A percentile compares a stretch with the other conserved stretches of the same genome.
Conservation (phyloP, 1,140 invertebrate genomes). For the Melitaea cinxia region DNA sequence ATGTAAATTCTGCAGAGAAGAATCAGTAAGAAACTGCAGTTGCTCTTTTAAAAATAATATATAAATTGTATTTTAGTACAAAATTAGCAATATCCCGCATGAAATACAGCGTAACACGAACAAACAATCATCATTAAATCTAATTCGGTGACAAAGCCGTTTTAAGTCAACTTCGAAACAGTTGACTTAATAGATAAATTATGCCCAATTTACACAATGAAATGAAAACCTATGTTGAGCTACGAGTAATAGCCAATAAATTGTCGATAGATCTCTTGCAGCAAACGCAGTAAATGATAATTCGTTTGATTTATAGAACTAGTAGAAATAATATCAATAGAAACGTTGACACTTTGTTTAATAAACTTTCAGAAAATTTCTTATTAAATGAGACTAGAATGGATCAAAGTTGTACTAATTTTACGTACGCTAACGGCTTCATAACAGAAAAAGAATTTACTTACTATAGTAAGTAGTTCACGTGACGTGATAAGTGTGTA, state of each 20-base stretch:
- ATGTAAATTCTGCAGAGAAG: no score
- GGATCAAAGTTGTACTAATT: no score
- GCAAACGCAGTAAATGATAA: conserved; percentile 32
- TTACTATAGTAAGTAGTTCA: no score
- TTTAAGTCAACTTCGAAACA: conserved; percentile 1
- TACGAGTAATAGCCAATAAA: conserved; percentile 26
- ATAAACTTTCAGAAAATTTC: not conserved
- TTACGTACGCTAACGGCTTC: no score
- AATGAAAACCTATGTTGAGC: conserved; percentile 7
- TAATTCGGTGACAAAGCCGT: not conserved
- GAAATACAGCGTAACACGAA: not conserved
- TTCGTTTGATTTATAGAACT: conserved; percentile 25
- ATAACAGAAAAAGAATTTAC: no score
- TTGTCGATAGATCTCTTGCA: conserved; percentile 14
- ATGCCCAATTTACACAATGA: conserved; percentile 24
- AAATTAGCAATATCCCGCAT: no score
- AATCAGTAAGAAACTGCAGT: no score
- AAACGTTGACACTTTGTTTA: conserved; percentile 9
- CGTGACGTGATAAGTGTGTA: no score
- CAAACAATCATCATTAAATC: not conserved
- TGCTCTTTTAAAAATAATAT: no score
- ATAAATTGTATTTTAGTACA: no score
- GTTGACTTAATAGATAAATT: conserved; percentile 17
- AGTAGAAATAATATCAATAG: not conserved
- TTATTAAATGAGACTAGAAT: not conserved